Percentiles rank a stretch among this genome's conserved stretches.
phyloP scores from a whole-genome alignment of 2,888 invertebrate species.

The Sarcophaga rosellei region DNA sequence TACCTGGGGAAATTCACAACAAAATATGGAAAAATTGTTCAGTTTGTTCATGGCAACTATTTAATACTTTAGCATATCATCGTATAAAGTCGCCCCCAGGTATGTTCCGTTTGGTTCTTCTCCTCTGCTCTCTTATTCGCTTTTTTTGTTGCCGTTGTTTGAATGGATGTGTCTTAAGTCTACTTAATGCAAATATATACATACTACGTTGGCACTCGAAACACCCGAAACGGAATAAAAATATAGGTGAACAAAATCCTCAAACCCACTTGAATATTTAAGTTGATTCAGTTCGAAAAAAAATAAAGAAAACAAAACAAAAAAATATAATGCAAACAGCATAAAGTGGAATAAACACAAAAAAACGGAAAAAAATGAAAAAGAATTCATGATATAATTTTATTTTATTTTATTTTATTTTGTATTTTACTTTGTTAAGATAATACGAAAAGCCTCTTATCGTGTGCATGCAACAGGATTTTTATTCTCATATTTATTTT shows the following conservation, averaged over 20 bases:
- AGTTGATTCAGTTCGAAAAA: not conserved
- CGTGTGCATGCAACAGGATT: constrained; percentile 58
- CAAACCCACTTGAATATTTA: constrained; percentile 50
- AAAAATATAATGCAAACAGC: constrained; percentile 14
- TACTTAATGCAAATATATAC: constrained; percentile 57
- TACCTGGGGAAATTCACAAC: constrained; percentile 49
- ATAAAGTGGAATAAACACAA: constrained; percentile 2
- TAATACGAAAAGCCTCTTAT: constrained; percentile 66
- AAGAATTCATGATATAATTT: constrained; percentile 33
- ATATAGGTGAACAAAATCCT: constrained; percentile 60
- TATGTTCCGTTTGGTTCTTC: constrained; percentile 8
- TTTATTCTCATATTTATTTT: constrained; percentile 43
- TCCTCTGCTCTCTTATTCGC: not conserved
- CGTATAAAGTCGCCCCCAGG: constrained; percentile 40
- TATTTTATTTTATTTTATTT: constrained; percentile 48
- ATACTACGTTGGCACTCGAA: not conserved
- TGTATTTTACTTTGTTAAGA: constrained; percentile 52
- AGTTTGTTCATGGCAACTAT: not conserved
- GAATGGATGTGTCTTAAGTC: constrained; percentile 31
- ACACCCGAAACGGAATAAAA: constrained; percentile 10
- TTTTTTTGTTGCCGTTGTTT: not conserved
- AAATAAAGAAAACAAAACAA: constrained; percentile 1
- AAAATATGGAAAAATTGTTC: constrained; percentile 28
- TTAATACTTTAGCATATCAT: not conserved
- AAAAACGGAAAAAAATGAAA: constrained; percentile 17